These are phyloP conservation scores for Diabrotica undecimpunctata DNA, from an alignment of 1,140 invertebrate genomes.

Conservation along the genomic window DNA sequence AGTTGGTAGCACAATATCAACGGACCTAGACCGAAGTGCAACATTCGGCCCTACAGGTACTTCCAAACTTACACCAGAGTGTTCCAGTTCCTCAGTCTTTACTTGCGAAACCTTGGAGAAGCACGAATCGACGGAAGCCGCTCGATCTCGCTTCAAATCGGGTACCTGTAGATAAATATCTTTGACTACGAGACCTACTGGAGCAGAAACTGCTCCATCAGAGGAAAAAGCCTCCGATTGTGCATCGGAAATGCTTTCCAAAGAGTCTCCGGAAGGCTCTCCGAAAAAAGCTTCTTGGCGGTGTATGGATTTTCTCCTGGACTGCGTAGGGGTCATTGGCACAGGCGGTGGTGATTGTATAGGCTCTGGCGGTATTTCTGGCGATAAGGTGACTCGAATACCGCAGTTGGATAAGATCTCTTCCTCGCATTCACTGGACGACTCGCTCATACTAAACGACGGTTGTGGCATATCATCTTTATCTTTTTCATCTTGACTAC, in stretches of 20 bases:
- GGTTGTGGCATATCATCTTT: conserved; percentile 42
- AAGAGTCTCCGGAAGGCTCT: conserved; percentile 62
- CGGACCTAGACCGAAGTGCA: conserved; percentile 76
- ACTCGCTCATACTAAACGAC: conserved; percentile 52
- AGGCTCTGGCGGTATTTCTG: conserved; percentile 48
- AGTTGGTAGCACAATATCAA: conserved; percentile 86
- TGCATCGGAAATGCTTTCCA: conserved; percentile 58
- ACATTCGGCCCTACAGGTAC: conserved; percentile 66
- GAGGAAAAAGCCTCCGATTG: conserved; percentile 53
- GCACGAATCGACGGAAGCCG: conserved; percentile 80
- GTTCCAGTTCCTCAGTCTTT: conserved; percentile 63
- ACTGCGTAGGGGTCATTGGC: conserved; percentile 30
- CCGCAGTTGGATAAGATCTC: conserved; percentile 49
- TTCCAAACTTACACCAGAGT: conserved; percentile 54
- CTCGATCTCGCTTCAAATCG: conserved; percentile 73
- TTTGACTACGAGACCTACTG: conserved; percentile 50
- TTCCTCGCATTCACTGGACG: conserved; percentile 47
- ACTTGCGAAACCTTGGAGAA: conserved; percentile 65
- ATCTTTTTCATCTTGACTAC: conserved; percentile 46
- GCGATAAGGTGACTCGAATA: conserved; percentile 69
- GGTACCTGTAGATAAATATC: conserved; percentile 81
- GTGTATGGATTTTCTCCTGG: conserved; percentile 61
- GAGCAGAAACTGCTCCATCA: conserved; percentile 44
- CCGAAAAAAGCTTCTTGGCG: conserved; percentile 76
- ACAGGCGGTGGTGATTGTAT: conserved; percentile 49